Evolutionary conservation across 2,888 invertebrate genomes (phyloP).

Genomic region (Tiliacea aurago): DNA sequence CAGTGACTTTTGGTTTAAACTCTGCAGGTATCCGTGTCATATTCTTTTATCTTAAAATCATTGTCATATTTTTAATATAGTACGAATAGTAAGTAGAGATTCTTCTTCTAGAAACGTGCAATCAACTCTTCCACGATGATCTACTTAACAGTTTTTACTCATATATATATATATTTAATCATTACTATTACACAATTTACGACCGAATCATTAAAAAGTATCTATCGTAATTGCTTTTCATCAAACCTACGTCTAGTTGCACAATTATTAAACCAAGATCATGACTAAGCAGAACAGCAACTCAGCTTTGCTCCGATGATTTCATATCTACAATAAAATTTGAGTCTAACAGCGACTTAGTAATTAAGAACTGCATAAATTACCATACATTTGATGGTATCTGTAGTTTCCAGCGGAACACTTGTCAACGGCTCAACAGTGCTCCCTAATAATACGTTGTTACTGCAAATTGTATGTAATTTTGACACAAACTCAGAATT

Average conservation of each 20-base stretch:
- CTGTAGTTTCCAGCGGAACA: conserved; percentile 65
- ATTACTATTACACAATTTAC: conserved; percentile 6
- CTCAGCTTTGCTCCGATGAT: conserved; percentile 49
- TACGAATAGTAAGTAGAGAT: not conserved
- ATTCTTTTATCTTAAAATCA: not conserved
- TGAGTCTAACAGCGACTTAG: conserved; percentile 62
- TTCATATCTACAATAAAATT: conserved; percentile 59
- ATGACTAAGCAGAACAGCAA: conserved; percentile 50
- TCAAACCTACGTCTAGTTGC: conserved; percentile 36
- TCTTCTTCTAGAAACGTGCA: not conserved
- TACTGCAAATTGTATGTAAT: conserved; percentile 61
- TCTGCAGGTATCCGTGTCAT: not conserved
- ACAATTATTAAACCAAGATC: conserved; percentile 38
- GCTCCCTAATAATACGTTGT: conserved; percentile 59
- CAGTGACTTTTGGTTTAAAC: not conserved
- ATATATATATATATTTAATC: conserved; percentile 17
- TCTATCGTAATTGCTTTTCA: conserved; percentile 37
- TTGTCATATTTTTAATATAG: not conserved
- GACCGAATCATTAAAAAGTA: conserved; percentile 6
- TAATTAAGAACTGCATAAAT: conserved; percentile 76
- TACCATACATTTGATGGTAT: conserved; percentile 74
- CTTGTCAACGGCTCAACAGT: conserved; percentile 71
- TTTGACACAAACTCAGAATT: conserved; percentile 51
- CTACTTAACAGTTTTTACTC: not conserved
- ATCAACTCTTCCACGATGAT: not conserved